phyloP scores from a whole-genome alignment of 1,140 invertebrate genomes.

The Calephelis nemesis region DNA sequence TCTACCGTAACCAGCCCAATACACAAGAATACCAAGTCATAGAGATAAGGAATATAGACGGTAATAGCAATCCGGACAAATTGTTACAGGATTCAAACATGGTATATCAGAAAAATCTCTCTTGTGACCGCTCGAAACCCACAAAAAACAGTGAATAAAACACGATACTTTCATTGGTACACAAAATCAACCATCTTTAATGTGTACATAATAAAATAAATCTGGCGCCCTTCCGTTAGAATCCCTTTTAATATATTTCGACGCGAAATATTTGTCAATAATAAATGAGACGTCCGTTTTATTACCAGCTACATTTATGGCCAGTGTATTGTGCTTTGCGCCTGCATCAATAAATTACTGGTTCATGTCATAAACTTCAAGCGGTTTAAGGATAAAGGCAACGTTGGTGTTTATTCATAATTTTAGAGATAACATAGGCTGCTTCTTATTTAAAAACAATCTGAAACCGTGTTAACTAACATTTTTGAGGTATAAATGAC shows the following conservation, averaged over 20 bases:
- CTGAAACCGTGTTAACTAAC: no score
- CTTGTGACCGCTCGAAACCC: no score
- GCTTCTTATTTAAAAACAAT: no score
- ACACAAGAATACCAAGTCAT: no score
- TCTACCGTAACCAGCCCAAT: no score
- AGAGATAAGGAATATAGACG: no score
- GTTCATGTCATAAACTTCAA: conserved; percentile 29
- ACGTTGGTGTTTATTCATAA: no score
- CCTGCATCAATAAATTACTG: conserved; percentile 55
- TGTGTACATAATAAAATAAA: conserved; percentile 62
- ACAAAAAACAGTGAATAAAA: background rate
- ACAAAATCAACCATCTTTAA: conserved; percentile 18
- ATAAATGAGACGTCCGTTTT: conserved; percentile 77
- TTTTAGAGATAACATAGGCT: no score
- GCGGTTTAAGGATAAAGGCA: conserved; percentile 11
- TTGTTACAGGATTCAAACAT: no score
- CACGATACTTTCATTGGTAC: background rate
- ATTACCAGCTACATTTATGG: conserved; percentile 64
- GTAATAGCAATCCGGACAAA: no score
- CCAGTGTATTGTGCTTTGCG: conserved; percentile 49
- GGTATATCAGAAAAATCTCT: no score
- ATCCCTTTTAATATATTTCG: conserved; percentile 51
- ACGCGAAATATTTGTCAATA: conserved; percentile 76
- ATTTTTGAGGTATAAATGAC: no score
- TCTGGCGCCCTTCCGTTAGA: conserved; percentile 70